Percentiles rank a stretch among this genome's conserved stretches.
These are phyloP conservation scores for Camponotus fellah DNA, from an alignment of 2,888 invertebrate genomes.

Conservation along the genomic window DNA sequence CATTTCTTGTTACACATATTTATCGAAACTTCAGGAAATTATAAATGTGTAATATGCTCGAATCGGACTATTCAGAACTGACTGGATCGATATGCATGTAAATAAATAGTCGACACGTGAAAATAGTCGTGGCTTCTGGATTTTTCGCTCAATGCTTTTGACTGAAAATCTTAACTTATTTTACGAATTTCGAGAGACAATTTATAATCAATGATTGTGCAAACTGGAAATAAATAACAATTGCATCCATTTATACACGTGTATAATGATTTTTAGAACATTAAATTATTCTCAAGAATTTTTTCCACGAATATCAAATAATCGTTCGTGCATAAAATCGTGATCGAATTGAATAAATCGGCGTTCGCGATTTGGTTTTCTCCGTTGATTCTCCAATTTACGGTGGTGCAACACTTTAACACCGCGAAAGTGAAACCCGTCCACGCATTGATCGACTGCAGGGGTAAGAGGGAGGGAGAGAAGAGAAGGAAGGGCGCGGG, in stretches of 20 bases:
- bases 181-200: not conserved
- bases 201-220: not conserved
- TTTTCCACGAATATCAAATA: not conserved
- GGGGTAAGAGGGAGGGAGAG: conserved; percentile 79
- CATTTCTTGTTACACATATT: conserved; percentile 24
- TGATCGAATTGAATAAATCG: conserved; percentile 11
- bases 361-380: conserved; percentile 26
- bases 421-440: conserved; percentile 86
- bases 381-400: conserved; percentile 63
- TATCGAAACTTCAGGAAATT: conserved; percentile 12
- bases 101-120: conserved; percentile 25
- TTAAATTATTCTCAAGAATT: conserved; percentile 7
- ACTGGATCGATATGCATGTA: not conserved
- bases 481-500: conserved; percentile 86
- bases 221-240: conserved; percentile 7
- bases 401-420: conserved; percentile 83
- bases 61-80: not conserved
- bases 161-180: not conserved
- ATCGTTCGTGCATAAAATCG: not conserved
- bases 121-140: not conserved
- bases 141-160: not conserved
- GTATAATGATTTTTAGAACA: not conserved
- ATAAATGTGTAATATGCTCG: conserved; percentile 25
- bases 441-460: conserved; percentile 86
- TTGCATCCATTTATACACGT: not conserved